These are phyloP conservation scores for Carabus problematicus DNA, from an alignment of 2,888 invertebrate species.

Conservation along the genomic window DNA sequence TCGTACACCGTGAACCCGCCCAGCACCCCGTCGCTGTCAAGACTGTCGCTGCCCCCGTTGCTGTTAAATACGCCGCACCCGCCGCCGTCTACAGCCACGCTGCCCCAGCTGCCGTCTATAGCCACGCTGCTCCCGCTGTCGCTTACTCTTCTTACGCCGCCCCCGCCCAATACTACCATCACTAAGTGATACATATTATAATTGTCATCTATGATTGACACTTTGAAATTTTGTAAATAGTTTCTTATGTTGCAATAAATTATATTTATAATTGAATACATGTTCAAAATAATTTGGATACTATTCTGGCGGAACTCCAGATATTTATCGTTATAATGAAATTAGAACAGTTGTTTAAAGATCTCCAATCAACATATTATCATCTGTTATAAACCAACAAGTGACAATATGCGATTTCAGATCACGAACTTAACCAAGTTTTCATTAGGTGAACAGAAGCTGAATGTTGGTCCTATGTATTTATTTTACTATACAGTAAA, in stretches of 20 bases:
- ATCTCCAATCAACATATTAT: no score
- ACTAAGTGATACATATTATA: slow-evolving; percentile 8
- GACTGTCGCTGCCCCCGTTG: slow-evolving; percentile 36
- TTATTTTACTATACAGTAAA: no score
- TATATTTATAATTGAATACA: neutral
- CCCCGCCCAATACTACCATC: slow-evolving; percentile 20
- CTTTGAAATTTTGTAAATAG: slow-evolving; percentile 1
- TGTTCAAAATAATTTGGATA: neutral
- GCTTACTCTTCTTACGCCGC: slow-evolving; percentile 13
- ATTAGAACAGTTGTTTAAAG: no score
- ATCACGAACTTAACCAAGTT: no score
- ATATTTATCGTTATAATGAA: no score
- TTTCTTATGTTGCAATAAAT: neutral
- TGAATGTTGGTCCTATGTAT: no score
- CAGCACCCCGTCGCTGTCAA: slow-evolving; percentile 36
- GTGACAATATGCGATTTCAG: no score
- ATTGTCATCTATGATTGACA: slow-evolving; percentile 13
- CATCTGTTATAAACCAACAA: no score
- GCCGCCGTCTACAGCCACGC: slow-evolving; percentile 46
- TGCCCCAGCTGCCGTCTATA: slow-evolving; percentile 9
- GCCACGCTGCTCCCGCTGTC: slow-evolving; percentile 25
- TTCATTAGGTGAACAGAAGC: no score
- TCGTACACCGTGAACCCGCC: slow-evolving; percentile 61
- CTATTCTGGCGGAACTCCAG: no score
- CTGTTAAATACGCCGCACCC: slow-evolving; percentile 46